Conservation (phyloP, 2,888 invertebrate species). For the Clusia tigrina region DNA sequence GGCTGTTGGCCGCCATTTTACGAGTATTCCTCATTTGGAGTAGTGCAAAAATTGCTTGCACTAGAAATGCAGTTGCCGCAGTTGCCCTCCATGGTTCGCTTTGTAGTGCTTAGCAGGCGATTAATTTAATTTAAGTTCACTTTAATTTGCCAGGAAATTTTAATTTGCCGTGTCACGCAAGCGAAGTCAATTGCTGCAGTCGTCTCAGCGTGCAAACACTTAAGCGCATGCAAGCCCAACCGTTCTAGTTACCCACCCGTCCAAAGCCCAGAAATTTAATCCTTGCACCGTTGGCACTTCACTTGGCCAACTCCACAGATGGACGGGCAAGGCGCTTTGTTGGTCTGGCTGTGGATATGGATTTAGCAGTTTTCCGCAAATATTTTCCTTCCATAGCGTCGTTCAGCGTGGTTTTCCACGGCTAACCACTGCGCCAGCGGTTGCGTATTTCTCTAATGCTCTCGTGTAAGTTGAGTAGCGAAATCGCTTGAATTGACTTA, state of each 20-base stretch:
- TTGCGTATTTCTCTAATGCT: slow-evolving; percentile 39
- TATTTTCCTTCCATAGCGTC: slow-evolving; percentile 18
- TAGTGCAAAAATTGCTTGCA: no score
- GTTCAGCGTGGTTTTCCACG: slow-evolving; percentile 22
- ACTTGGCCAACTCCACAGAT: neutral
- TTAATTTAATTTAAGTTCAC: neutral
- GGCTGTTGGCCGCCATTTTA: neutral
- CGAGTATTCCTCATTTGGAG: no score
- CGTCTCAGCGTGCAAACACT: slow-evolving; percentile 10
- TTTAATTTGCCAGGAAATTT: slow-evolving; percentile 5
- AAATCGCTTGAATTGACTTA: no score
- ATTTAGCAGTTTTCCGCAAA: neutral
- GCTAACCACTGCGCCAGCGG: slow-evolving; percentile 24
- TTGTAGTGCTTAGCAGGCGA: neutral
- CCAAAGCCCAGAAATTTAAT: no score
- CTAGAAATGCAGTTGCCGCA: no score
- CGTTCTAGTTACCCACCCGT: slow-evolving; percentile 30
- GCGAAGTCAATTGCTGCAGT: slow-evolving; percentile 34
- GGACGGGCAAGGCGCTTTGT: neutral
- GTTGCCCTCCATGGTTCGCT: neutral
- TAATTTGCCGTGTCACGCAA: slow-evolving; percentile 34
- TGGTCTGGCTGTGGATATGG: neutral
- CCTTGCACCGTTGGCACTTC: neutral
- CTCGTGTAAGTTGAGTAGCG: no score
- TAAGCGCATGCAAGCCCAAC: slow-evolving; percentile 19